Percentiles rank a stretch among this genome's conserved stretches.
Evolutionary conservation across 2,888 invertebrate species (phyloP).

Genomic region (Pogonocherus hispidulus): DNA sequence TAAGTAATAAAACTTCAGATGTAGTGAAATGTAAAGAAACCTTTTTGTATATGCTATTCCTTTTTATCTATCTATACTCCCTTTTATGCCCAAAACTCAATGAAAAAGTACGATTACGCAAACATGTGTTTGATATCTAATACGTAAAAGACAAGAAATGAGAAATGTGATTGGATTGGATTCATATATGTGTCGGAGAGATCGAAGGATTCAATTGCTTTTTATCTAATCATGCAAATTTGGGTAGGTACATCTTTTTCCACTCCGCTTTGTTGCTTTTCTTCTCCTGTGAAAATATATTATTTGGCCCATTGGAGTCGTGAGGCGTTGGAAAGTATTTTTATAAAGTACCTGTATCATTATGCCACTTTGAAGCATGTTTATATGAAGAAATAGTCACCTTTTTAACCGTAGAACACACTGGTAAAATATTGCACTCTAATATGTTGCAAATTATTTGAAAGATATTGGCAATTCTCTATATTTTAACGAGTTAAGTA

Average conservation of each 20-base stretch:
- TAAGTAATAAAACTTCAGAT: too few species aligned
- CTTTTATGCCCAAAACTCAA: background rate
- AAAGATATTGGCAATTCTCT: too few species aligned
- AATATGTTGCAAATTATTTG: too few species aligned
- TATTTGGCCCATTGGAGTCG: background rate
- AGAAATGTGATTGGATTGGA: constrained; percentile 39
- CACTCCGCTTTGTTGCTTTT: constrained; percentile 30
- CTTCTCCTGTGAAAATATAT: constrained; percentile 3
- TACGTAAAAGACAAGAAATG: constrained; percentile 18
- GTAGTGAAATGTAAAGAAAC: too few species aligned
- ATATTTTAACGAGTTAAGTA: too few species aligned
- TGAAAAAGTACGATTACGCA: constrained; percentile 23
- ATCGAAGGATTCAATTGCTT: constrained; percentile 39
- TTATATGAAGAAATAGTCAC: too few species aligned
- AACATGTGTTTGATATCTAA: constrained; percentile 31
- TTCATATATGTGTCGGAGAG: constrained; percentile 26
- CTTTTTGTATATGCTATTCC: too few species aligned
- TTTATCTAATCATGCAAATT: constrained; percentile 42
- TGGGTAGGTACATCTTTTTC: constrained; percentile 26
- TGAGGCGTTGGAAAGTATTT: background rate
- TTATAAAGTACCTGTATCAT: background rate
- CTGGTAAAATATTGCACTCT: too few species aligned
- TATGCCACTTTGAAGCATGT: background rate
- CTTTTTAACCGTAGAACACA: too few species aligned
- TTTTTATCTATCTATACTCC: too few species aligned